phyloP scores from a whole-genome alignment of 1,140 invertebrate genomes.

The Sesamia nonagrioides region DNA sequence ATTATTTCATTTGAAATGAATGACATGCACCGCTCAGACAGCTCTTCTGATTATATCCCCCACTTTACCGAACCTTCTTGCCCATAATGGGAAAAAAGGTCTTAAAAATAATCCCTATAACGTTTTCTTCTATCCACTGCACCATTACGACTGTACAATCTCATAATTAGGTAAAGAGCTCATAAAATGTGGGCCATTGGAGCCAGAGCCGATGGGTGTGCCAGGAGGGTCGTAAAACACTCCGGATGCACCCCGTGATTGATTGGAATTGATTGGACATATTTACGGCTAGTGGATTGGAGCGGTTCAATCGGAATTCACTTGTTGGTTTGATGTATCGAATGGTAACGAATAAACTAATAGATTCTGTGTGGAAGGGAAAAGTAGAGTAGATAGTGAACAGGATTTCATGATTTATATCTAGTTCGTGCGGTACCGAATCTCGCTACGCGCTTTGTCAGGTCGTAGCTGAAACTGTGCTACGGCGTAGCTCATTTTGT shows the following conservation, averaged over 20 bases:
- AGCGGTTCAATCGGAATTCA: slow-evolving; percentile 9
- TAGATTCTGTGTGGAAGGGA: no score
- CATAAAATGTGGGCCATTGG: slow-evolving; percentile 40
- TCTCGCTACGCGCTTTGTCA: no score
- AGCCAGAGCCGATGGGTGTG: neutral
- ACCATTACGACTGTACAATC: slow-evolving; percentile 4
- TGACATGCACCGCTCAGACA: no score
- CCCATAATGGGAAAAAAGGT: neutral
- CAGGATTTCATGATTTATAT: neutral
- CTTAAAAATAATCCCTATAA: neutral
- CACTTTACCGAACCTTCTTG: neutral
- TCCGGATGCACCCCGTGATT: slow-evolving; percentile 23
- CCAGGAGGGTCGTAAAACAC: slow-evolving; percentile 30
- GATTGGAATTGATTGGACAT: slow-evolving; percentile 35
- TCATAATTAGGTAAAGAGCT: slow-evolving; percentile 41
- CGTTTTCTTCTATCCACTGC: neutral
- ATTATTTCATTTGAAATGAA: no score
- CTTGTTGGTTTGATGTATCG: slow-evolving; percentile 21
- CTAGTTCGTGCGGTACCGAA: no score
- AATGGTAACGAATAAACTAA: neutral
- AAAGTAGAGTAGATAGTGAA: no score
- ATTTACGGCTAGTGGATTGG: slow-evolving; percentile 37
- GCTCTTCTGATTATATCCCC: neutral
- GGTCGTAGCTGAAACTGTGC: no score
- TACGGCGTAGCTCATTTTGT: neutral